A percentile compares a stretch with the other conserved stretches of the same genome.
Conservation (phyloP, 2,888 invertebrate genomes). For the Athalia cordata region DNA sequence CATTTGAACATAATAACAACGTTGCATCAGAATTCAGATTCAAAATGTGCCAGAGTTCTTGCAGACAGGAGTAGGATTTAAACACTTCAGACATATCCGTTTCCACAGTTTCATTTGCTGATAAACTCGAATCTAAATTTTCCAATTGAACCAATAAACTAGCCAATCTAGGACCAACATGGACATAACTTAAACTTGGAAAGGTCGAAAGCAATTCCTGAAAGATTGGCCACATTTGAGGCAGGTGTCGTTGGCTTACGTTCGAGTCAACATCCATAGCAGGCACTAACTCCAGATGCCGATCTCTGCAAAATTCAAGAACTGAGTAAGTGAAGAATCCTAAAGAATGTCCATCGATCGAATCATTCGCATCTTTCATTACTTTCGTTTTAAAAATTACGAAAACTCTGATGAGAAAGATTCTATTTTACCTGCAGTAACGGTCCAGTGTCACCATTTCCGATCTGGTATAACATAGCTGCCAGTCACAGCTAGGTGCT, state of each 20-base stretch:
- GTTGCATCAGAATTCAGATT: constrained; percentile 71
- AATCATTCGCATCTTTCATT: not conserved
- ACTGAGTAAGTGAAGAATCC: not conserved
- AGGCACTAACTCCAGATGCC: constrained; percentile 75
- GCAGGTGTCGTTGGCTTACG: constrained; percentile 74
- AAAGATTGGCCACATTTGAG: constrained; percentile 75
- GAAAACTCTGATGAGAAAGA: constrained; percentile 16
- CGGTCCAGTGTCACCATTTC: constrained; percentile 77
- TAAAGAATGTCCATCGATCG: not conserved
- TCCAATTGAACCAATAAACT: constrained; percentile 75
- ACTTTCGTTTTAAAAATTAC: not conserved
- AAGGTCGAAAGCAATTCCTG: constrained; percentile 76
- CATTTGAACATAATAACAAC: constrained; percentile 73
- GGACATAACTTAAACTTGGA: constrained; percentile 75
- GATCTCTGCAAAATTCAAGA: constrained; percentile 64
- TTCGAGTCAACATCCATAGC: constrained; percentile 76
- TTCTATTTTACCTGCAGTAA: constrained; percentile 72
- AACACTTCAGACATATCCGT: constrained; percentile 71
- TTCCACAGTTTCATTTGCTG: constrained; percentile 70
- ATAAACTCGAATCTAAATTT: constrained; percentile 66
- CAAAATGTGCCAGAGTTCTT: constrained; percentile 74
- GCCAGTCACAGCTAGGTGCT: constrained; percentile 72
- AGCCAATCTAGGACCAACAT: constrained; percentile 77
- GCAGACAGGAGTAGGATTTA: constrained; percentile 69
- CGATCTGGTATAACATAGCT: constrained; percentile 73